Evolutionary conservation across 2,113 vertebrate species (phyloP), one percentile per base, ranked within the genome.

Genomic region (Scolopax mira): DNA sequence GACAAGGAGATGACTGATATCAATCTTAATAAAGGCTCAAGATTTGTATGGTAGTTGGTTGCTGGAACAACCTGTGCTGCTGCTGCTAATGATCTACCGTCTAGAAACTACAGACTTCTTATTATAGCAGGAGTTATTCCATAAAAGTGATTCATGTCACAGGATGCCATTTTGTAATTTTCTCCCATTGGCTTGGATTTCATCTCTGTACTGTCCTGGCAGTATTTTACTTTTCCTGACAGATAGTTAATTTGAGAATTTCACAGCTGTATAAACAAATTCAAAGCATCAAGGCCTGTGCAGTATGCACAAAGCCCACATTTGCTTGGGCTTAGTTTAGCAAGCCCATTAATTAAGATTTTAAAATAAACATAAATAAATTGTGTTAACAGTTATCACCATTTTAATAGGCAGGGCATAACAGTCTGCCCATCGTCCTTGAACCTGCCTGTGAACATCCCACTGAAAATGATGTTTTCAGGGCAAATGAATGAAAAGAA

Each of bases 161-260:
- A 91, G 30, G 52, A 95, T 97, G 61, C 48, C 57, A 77, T 81
- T 96, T 94, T 92, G 77, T 95, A 58, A 82, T 96, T 95, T 95
- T 97, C 92, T 94, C 71, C 66, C 60, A 85, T 46, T 90, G 93
- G 35, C 62, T 97, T 97, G 69, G 80, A 95, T 97, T 92, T 96
- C 74, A 88, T 82, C 61, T 96, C n/a, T 22, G n/a, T 4, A 15
- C 48, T 97, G 44, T 97, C 49, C 72, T 72, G 93, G 80, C 87
- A 89, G 41, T 91, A 94, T 94, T 97, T 97, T 88, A 91, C 57
- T 95, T 97, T 89, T 90, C 51, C 75, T 97, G 96, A 94, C 94
- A 97, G 88, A 97, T 88, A 95, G 71, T 96, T 96, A 96, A 96
- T 95, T 93, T 88, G 88, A 94, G 73, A 95, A 64, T 95, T 97